Percentiles rank a stretch among this genome's conserved stretches.
These are phyloP conservation scores for Recurvirostra avosetta DNA, from an alignment of 2,113 vertebrate species.

Conservation along the genomic window DNA sequence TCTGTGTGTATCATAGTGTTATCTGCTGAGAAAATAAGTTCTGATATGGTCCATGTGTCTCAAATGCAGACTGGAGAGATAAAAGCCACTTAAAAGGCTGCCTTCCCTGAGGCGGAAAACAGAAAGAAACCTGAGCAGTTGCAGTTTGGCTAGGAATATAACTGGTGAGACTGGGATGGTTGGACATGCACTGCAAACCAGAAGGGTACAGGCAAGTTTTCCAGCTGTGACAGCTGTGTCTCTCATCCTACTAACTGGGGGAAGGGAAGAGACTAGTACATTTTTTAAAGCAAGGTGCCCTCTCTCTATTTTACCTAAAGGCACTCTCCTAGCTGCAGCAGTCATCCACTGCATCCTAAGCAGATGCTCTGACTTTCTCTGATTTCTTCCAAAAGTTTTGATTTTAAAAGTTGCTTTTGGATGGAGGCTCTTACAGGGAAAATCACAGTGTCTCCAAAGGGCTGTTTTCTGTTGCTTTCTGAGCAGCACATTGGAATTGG, in stretches of 20 bases:
- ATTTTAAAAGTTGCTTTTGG: not conserved
- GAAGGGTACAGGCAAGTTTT: not conserved
- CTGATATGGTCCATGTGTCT: not conserved
- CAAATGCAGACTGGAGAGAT: not conserved
- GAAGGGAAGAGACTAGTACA: not conserved
- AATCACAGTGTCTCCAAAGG: not conserved
- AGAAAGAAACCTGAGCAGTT: not conserved
- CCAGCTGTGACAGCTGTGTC: not conserved
- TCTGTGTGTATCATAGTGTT: not conserved
- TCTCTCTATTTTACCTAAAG: not conserved
- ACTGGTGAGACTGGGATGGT: not conserved
- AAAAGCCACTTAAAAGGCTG: not conserved
- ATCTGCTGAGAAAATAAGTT: not conserved
- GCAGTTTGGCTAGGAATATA: not conserved
- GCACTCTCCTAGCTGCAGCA: not conserved
- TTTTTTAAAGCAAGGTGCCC: not conserved
- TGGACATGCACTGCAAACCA: not conserved
- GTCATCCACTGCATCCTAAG: not conserved
- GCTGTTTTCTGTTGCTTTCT: not conserved
- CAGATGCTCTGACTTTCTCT: not conserved
- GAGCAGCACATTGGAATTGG: not conserved
- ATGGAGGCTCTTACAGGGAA: not conserved
- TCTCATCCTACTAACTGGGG: not conserved
- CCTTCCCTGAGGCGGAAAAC: not conserved
- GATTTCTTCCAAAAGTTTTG: not conserved